phyloP scores from a whole-genome alignment of 2,888 invertebrate genomes.

The Pyrrhia umbra region DNA sequence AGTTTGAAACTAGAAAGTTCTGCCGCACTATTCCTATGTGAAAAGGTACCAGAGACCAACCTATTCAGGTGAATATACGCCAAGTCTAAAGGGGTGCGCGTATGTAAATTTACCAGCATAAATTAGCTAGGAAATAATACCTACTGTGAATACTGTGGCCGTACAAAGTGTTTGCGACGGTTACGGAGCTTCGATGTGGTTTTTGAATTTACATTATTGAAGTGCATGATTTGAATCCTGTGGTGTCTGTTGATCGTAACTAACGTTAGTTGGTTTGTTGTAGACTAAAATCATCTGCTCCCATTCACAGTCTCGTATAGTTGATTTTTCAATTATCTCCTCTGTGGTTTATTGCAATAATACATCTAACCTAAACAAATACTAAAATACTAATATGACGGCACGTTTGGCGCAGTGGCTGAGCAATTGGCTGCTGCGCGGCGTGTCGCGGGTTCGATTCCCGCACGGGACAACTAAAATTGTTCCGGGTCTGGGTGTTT shows the following conservation, averaged over 20 bases:
- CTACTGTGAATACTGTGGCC: conserved; percentile 43
- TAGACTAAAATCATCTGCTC: not conserved
- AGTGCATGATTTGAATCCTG: conserved; percentile 22
- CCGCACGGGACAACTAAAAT: no score
- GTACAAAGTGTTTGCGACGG: conserved; percentile 55
- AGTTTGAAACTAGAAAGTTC: not conserved
- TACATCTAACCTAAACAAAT: no score
- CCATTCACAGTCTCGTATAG: not conserved
- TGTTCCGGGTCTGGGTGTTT: no score
- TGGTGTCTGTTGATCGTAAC: not conserved
- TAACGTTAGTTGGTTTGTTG: not conserved
- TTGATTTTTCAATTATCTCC: no score
- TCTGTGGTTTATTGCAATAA: no score
- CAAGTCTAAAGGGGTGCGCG: conserved; percentile 20
- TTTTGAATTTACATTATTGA: conserved; percentile 65
- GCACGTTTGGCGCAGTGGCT: no score
- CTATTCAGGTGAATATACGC: conserved; percentile 31
- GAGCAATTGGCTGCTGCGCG: no score
- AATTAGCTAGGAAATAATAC: conserved; percentile 68
- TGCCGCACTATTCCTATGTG: not conserved
- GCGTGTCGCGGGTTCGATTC: no score
- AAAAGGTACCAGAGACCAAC: conserved; percentile 31
- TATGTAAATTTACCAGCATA: conserved; percentile 65
- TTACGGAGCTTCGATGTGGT: conserved; percentile 61
- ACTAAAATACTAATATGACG: no score